These are phyloP conservation scores for Reticulitermes speratus DNA, from an alignment of 1,140 invertebrate genomes.

Conservation along the genomic window DNA sequence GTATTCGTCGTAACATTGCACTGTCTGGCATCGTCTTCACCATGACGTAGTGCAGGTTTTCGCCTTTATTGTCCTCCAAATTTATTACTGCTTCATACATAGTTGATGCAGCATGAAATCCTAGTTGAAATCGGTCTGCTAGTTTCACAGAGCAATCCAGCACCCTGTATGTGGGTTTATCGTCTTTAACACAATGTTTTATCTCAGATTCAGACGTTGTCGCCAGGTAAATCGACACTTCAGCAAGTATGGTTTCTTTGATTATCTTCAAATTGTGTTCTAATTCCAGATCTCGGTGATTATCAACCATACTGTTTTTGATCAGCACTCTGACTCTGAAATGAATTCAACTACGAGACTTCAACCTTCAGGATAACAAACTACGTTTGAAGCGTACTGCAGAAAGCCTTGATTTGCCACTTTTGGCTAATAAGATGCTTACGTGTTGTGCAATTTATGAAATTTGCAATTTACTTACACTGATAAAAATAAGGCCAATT, in stretches of 20 bases:
- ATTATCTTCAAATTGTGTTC: not conserved
- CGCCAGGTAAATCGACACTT: not conserved
- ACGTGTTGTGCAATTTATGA: no score
- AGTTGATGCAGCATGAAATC: not conserved
- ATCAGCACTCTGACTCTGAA: no score
- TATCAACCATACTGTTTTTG: no score
- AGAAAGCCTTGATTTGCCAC: no score
- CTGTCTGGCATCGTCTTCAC: not conserved
- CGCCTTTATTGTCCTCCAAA: not conserved
- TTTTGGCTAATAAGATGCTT: no score
- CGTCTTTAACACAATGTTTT: not conserved
- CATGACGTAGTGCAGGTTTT: not conserved
- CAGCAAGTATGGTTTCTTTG: not conserved
- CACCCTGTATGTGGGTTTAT: not conserved
- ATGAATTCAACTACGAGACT: no score
- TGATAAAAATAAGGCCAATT: no score
- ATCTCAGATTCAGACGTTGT: not conserved
- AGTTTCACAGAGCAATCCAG: not conserved
- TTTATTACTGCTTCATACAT: not conserved
- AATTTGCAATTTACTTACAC: no score
- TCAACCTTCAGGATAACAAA: no score
- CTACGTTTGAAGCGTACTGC: no score
- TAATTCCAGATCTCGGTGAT: no score
- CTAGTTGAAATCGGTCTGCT: not conserved
- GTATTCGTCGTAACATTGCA: not conserved